Percentiles rank a stretch among this genome's conserved stretches.
These are phyloP conservation scores for Thelaira solivaga DNA, from an alignment of 2,888 invertebrate genomes.

Conservation along the genomic window DNA sequence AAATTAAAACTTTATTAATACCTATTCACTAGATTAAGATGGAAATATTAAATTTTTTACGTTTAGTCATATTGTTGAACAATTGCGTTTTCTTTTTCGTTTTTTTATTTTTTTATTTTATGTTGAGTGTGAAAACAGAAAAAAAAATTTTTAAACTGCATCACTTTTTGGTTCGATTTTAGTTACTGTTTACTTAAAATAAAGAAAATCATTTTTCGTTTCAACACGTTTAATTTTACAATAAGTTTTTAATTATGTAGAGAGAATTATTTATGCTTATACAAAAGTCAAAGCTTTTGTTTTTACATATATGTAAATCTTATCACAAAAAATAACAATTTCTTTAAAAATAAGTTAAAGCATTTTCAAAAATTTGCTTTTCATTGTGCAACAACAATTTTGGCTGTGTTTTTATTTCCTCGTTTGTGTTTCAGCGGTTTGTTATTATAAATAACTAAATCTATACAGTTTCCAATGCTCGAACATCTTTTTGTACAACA, in stretches of 20 bases:
- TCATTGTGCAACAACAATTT: conserved; percentile 52
- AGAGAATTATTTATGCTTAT: conserved; percentile 18
- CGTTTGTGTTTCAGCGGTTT: background rate
- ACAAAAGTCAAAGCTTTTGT: conserved; percentile 41
- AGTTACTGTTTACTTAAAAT: conserved; percentile 12
- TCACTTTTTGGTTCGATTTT: conserved; percentile 57
- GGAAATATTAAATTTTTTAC: too few relatives aligned
- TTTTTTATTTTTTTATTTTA: conserved; percentile 34
- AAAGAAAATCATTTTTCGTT: background rate
- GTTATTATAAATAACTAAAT: conserved; percentile 16
- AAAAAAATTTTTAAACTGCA: conserved; percentile 53
- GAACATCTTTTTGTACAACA: conserved; percentile 94
- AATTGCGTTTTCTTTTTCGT: too few relatives aligned
- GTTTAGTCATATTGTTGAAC: too few relatives aligned
- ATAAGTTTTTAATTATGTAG: conserved; percentile 13
- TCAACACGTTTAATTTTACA: conserved; percentile 18
- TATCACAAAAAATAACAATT: conserved; percentile 60
- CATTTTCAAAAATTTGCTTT: conserved; percentile 29
- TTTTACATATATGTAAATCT: conserved; percentile 38
- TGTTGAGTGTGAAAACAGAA: conserved; percentile 51
- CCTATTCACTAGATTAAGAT: too few relatives aligned
- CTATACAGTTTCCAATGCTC: conserved; percentile 79
- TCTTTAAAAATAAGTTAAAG: conserved; percentile 37
- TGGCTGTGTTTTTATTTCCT: conserved; percentile 37
- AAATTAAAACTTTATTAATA: too few relatives aligned